phyloP scores from a whole-genome alignment of 2,113 vertebrate species.

The Climacteris rufus region DNA sequence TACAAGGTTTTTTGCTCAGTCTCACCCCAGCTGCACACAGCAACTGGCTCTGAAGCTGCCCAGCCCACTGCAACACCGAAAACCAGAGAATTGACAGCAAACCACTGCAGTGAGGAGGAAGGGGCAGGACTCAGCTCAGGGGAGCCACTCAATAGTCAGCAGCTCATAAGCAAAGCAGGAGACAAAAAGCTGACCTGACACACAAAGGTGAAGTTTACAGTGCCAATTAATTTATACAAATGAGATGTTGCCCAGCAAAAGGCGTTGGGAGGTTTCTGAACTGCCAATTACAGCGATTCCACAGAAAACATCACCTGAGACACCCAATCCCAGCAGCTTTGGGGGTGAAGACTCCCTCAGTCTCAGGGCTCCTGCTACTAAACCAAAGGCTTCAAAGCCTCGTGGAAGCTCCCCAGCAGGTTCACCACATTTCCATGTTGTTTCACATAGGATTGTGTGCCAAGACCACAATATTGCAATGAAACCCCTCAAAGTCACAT shows the following conservation, averaged over 20 bases:
- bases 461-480: not conserved
- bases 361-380: not conserved
- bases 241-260: not conserved
- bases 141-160: not conserved
- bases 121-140: not conserved
- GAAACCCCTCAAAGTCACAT: not conserved
- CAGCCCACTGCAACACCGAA: not conserved
- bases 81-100: not conserved
- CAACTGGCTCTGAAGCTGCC: not conserved
- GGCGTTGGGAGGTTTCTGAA: rapidly evolving
- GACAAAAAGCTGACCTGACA: not conserved
- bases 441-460: rapidly evolving
- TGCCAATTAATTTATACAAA: not conserved
- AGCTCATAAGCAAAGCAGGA: not conserved
- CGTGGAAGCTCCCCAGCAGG: not conserved
- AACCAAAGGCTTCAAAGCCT: not conserved
- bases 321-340: not conserved
- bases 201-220: not conserved
- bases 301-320: not conserved
- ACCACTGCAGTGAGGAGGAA: not conserved
- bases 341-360: not conserved
- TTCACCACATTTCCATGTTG: not conserved
- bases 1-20: not conserved
- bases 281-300: rapidly evolving
- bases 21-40: not conserved